Conservation (phyloP, 1,140 invertebrate species). For the Tetranychus urticae region DNA sequence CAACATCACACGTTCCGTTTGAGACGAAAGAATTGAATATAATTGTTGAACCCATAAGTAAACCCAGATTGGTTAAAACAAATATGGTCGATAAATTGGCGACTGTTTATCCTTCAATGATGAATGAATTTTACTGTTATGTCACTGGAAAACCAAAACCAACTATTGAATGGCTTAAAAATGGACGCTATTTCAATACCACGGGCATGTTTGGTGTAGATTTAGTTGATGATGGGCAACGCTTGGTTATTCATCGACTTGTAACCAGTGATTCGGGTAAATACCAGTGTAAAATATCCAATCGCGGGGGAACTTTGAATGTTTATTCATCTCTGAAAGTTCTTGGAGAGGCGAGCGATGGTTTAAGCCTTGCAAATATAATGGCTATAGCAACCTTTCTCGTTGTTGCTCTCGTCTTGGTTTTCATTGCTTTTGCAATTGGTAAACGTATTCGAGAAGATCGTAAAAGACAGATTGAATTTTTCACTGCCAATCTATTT, state of each 20-base stretch:
- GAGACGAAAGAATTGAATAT: background rate
- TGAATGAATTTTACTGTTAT: conserved; percentile 12
- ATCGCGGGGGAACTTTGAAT: conserved; percentile 6
- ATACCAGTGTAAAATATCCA: conserved; percentile 10
- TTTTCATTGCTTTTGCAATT: conserved; percentile 9
- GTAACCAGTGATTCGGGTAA: conserved; percentile 8
- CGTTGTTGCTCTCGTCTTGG: conserved; percentile 5
- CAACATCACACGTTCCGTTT: background rate
- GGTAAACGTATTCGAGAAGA: conserved; percentile 8
- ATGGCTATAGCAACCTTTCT: conserved; percentile 5
- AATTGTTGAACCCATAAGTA: background rate
- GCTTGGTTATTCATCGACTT: conserved; percentile 6
- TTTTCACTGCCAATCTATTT: conserved; percentile 11
- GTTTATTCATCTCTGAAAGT: conserved; percentile 6
- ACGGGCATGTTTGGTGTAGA: conserved; percentile 5
- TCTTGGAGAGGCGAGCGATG: background rate
- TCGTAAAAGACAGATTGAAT: conserved; percentile 11
- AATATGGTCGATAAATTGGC: conserved; percentile 9
- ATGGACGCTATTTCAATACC: conserved; percentile 6
- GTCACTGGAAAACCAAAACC: conserved; percentile 11
- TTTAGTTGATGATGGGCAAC: conserved; percentile 5
- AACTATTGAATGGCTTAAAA: conserved; percentile 10
- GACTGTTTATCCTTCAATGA: conserved; percentile 1
- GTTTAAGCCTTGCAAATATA: background rate
- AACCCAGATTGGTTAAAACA: conserved; percentile 7